phyloP scores from a whole-genome alignment of 2,888 invertebrate genomes.

The Ptycholaimellus sp. region DNA sequence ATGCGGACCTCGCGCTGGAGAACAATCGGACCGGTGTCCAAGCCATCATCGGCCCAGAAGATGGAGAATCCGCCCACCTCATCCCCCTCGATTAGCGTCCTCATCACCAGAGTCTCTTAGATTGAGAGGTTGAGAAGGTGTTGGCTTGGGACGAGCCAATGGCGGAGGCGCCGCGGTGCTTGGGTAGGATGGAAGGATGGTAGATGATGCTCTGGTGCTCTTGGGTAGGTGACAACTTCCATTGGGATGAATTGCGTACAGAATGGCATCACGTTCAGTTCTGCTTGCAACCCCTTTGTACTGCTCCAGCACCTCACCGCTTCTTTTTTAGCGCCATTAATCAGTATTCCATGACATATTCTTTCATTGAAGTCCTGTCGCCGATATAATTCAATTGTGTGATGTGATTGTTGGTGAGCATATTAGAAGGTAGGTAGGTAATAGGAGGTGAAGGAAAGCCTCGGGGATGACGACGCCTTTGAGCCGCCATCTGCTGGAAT shows the following conservation, averaged over 20 bases:
- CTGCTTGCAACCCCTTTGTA: constrained; percentile 63
- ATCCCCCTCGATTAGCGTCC: constrained; percentile 80
- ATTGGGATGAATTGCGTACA: constrained; percentile 91
- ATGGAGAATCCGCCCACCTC: constrained; percentile 57
- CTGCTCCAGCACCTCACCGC: constrained; percentile 39
- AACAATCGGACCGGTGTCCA: constrained; percentile 80
- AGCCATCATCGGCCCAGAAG: constrained; percentile 91
- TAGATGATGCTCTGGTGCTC: constrained; percentile 67
- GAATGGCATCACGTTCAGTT: constrained; percentile 75
- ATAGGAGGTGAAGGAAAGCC: no score
- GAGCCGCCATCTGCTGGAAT: constrained; percentile 62
- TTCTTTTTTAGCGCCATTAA: background rate
- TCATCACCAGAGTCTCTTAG: constrained; percentile 23
- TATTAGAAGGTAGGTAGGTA: no score
- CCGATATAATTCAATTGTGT: no score
- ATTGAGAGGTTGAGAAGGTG: background rate
- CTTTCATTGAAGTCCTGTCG: no score
- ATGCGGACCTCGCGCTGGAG: constrained; percentile 56
- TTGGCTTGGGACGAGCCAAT: constrained; percentile 49
- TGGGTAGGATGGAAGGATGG: constrained; percentile 74
- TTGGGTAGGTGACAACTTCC: constrained; percentile 63
- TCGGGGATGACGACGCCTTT: constrained; percentile 4
- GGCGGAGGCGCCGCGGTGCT: constrained; percentile 74
- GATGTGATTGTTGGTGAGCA: no score
- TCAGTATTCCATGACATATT: no score